These are phyloP conservation scores for Pseudochromis fuscus DNA, from an alignment of 2,797 vertebrate genomes.

Conservation along the genomic window DNA sequence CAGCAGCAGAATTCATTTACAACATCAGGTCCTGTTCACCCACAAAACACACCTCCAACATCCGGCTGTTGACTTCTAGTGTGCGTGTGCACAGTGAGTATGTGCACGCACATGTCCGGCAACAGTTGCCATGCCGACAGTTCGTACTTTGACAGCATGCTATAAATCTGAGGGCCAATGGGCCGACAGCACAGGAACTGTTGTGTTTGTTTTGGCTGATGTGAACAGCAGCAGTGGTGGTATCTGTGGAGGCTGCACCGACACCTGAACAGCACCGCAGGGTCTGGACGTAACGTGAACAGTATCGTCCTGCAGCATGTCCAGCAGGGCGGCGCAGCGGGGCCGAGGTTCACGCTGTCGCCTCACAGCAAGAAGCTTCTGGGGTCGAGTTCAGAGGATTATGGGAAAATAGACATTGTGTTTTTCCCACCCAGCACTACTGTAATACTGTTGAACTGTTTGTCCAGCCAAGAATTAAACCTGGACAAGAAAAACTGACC, in stretches of 20 bases:
- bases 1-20: slow-evolving; percentile 2
- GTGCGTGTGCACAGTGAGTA: slow-evolving; percentile 16
- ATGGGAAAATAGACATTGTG: too few relatives aligned
- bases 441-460: too few relatives aligned
- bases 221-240: slow-evolving; percentile 9
- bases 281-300: too few relatives aligned
- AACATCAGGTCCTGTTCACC: slow-evolving; percentile 32
- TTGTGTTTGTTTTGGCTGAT: slow-evolving; percentile 33
- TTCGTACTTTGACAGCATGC: slow-evolving; percentile 34
- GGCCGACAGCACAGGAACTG: background rate
- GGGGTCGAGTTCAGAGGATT: too few relatives aligned
- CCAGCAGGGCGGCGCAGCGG: too few relatives aligned
- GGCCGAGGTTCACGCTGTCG: too few relatives aligned
- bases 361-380: too few relatives aligned
- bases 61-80: slow-evolving; percentile 25
- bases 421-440: too few relatives aligned
- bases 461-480: too few relatives aligned
- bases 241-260: slow-evolving; percentile 14
- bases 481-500: too few relatives aligned
- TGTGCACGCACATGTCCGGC: slow-evolving; percentile 22
- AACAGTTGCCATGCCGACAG: slow-evolving; percentile 60
- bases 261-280: slow-evolving; percentile 36
- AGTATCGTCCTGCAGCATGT: too few relatives aligned
- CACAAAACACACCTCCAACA: slow-evolving; percentile 34
- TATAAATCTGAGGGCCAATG: slow-evolving; percentile 35